phyloP scores from a whole-genome alignment of 2,113 vertebrate species.

The Alectura lathami region DNA sequence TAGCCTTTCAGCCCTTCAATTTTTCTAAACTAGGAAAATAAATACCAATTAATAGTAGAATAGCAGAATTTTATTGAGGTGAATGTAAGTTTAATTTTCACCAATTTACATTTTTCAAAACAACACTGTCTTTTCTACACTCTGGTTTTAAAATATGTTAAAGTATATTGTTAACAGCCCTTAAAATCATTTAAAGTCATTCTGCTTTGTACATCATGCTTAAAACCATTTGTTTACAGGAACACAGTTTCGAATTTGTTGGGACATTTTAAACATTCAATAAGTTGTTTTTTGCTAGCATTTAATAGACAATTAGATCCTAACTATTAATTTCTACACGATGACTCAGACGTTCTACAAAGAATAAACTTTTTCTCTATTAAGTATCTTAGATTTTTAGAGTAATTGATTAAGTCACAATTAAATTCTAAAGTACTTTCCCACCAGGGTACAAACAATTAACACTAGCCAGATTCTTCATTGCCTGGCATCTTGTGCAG shows the following conservation, averaged over 20 bases:
- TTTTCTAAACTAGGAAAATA: not conserved
- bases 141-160: not conserved
- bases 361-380: not conserved
- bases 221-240: not conserved
- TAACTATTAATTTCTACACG: not conserved
- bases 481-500: not conserved
- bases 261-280: not conserved
- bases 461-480: not conserved
- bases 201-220: not conserved
- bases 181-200: not conserved
- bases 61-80: not conserved
- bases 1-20: rapidly evolving
- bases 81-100: not conserved
- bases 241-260: not conserved
- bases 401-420: not conserved
- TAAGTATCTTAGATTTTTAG: not conserved
- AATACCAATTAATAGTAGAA: not conserved
- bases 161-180: not conserved
- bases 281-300: not conserved
- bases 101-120: not conserved
- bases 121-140: not conserved
- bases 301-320: not conserved
- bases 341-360: not conserved
- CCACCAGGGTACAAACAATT: not conserved
- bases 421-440: slow-evolving; percentile 30